Evolutionary conservation across 2,797 vertebrate genomes (phyloP).

Genomic region (Poeciliopsis paucimaculata): DNA sequence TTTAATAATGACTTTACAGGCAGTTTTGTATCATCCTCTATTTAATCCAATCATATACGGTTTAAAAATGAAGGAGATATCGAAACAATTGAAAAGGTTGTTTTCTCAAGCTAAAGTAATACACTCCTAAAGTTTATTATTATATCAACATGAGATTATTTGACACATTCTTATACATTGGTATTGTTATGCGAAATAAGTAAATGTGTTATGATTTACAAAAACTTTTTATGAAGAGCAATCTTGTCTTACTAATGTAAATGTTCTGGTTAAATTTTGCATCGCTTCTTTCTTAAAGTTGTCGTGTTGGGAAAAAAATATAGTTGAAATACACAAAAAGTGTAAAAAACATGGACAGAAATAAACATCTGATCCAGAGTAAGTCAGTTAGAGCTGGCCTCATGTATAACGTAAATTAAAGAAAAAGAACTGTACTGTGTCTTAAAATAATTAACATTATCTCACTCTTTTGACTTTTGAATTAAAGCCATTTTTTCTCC

Average conservation of each 20-base stretch:
- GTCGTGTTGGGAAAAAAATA: background rate
- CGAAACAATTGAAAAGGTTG: background rate
- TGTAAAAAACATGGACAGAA: background rate
- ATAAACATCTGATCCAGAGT: background rate
- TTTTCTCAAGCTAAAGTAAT: background rate
- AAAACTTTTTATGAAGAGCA: background rate
- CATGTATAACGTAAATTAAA: background rate
- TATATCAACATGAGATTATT: background rate
- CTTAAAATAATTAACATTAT: background rate
- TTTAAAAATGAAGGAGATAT: constrained; percentile 10
- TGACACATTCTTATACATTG: background rate
- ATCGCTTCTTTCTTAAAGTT: background rate
- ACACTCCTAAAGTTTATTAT: background rate
- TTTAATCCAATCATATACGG: constrained; percentile 33
- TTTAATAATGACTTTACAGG: constrained; percentile 32
- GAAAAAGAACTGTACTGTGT: background rate
- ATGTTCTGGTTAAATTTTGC: background rate
- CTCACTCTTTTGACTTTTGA: background rate
- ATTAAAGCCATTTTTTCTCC: background rate
- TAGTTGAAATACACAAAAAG: background rate
- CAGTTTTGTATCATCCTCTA: constrained; percentile 19
- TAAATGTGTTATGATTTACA: background rate
- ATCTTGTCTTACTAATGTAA: background rate
- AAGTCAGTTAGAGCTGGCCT: background rate
- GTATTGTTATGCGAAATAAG: background rate